A percentile compares a stretch with the other conserved stretches of the same genome.
Conservation (phyloP, 2,888 invertebrate genomes). For the Acanthosoma haemorrhoidale region DNA sequence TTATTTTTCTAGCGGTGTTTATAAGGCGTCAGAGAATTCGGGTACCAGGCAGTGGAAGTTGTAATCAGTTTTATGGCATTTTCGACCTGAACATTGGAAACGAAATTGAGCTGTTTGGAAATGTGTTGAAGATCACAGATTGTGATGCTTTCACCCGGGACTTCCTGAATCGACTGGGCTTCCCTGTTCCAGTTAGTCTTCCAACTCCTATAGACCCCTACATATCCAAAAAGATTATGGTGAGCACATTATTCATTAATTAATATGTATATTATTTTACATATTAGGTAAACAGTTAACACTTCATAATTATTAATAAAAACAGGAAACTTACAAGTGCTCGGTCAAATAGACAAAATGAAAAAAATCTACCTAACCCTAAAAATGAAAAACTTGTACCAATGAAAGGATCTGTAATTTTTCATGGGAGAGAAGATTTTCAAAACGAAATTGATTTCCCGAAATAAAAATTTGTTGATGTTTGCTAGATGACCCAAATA, state of each 20-base stretch:
- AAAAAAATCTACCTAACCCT: no score
- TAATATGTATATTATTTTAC: not conserved
- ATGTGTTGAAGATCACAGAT: conserved; percentile 71
- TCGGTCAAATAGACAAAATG: no score
- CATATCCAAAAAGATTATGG: conserved; percentile 29
- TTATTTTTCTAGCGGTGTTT: conserved; percentile 60
- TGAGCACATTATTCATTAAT: conserved; percentile 6
- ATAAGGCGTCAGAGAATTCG: conserved; percentile 78
- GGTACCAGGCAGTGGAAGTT: conserved; percentile 60
- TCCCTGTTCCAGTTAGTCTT: conserved; percentile 69
- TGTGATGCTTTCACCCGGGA: conserved; percentile 83
- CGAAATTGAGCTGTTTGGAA: conserved; percentile 73
- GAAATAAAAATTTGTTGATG: no score
- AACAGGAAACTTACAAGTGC: no score
- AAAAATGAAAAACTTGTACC: no score
- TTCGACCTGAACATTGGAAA: conserved; percentile 81
- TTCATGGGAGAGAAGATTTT: no score
- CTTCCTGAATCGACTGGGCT: conserved; percentile 78
- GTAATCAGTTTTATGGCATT: conserved; percentile 72
- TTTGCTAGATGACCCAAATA: no score
- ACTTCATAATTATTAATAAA: no score
- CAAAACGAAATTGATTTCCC: no score
- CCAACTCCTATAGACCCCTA: conserved; percentile 51
- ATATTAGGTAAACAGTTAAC: not conserved
- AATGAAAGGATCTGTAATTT: no score